Percentiles rank a stretch among this genome's conserved stretches.
Conservation (phyloP, 2,113 vertebrate genomes). For the Melanotaenia duboulayi region DNA sequence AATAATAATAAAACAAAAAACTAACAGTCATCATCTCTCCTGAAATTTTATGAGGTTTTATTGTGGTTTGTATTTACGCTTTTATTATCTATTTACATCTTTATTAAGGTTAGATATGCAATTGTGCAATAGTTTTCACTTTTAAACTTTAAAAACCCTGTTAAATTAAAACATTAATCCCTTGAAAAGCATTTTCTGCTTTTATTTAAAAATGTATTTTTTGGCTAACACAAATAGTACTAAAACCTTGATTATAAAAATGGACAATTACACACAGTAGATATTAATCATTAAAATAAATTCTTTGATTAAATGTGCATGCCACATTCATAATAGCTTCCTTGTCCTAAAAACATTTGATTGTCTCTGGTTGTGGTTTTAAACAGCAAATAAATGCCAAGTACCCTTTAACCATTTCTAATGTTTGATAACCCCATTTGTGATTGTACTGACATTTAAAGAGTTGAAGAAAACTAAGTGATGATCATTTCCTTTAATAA, state of each 20-base stretch:
- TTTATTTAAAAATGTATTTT: background rate
- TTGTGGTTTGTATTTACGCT: constrained; percentile 29
- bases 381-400: constrained; percentile 32
- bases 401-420: constrained; percentile 32
- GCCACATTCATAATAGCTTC: background rate
- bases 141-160: constrained; percentile 17
- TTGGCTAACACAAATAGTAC: background rate
- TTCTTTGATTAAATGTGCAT: no score
- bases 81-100: constrained; percentile 34
- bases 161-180: constrained; percentile 4
- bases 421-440: constrained; percentile 46
- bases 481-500: constrained; percentile 65
- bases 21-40: constrained; percentile 40
- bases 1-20: background rate
- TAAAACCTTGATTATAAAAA: no score
- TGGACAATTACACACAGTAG: no score
- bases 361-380: constrained; percentile 21
- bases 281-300: no score
- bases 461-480: constrained; percentile 68
- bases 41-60: constrained; percentile 46
- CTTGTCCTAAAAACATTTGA: background rate
- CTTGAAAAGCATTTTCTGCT: constrained; percentile 12
- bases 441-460: constrained; percentile 67
- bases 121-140: constrained; percentile 19
- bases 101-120: background rate